These are phyloP conservation scores for Larimichthys polyactis DNA, from an alignment of 2,113 vertebrate species.

Conservation along the genomic window DNA sequence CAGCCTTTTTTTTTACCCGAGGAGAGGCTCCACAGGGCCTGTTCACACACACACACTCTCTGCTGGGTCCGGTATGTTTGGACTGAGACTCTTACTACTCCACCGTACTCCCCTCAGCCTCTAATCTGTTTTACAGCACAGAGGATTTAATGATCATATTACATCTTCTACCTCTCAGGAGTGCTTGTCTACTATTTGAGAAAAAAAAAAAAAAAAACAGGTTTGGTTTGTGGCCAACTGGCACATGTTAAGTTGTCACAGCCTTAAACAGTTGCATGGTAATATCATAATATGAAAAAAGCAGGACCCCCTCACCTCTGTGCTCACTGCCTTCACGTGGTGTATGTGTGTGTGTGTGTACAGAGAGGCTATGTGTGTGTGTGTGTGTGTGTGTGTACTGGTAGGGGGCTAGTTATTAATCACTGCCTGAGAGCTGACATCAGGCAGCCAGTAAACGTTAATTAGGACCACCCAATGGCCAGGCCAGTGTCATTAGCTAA, in stretches of 20 bases:
- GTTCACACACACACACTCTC: constrained; percentile 56
- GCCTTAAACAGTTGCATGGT: constrained; percentile 55
- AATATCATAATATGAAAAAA: constrained; percentile 65
- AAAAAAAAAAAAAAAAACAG: constrained; percentile 41
- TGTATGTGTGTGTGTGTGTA: constrained; percentile 31
- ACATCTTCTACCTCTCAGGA: constrained; percentile 62
- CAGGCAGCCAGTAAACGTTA: constrained; percentile 83
- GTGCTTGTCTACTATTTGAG: constrained; percentile 46
- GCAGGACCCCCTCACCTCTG: constrained; percentile 39
- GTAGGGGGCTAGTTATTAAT: constrained; percentile 78
- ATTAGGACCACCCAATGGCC: constrained; percentile 84
- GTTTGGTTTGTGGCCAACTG: constrained; percentile 55
- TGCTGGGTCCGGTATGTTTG: constrained; percentile 66
- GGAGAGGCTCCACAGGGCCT: constrained; percentile 54
- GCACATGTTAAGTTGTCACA: constrained; percentile 50
- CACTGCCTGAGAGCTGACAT: constrained; percentile 81
- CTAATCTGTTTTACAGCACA: constrained; percentile 79
- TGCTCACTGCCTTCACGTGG: constrained; percentile 17
- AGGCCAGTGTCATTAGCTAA: constrained; percentile 84
- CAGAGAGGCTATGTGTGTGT: not conserved
- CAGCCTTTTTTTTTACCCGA: constrained; percentile 53
- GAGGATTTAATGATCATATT: constrained; percentile 76
- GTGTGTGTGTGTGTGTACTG: constrained; percentile 35
- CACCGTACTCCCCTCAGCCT: constrained; percentile 62
- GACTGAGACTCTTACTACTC: constrained; percentile 64